Base-by-base conservation (phyloP, 2,888 invertebrate species). In the Automeris io region DNA sequence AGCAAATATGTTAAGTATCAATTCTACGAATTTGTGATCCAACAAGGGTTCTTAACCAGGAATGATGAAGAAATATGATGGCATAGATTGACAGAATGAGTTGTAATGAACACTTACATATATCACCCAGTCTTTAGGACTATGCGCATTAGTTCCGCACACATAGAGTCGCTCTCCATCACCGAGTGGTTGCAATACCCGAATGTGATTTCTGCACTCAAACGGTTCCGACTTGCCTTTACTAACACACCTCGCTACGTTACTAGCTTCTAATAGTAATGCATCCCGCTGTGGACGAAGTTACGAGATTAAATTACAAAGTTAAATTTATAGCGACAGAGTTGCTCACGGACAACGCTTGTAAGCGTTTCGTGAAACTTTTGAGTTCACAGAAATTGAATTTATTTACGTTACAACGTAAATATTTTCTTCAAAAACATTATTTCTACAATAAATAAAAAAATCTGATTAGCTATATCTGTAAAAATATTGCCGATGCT, bases 211-310 rank as follows among this genome's bases (percentile, higher is more conserved):
- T 45, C 89, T 80, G 57, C 90, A 91, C 67, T 90, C 90, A 59
- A 89, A 90, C 41, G 90, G 88, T 80, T 90, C 89, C 29, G 90
- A 89, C 73, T 90, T 90, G 51, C 90, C 90, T 65, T 90, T 90
- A 49, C 89, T 89, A 39, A 90, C 89, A 59, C 90, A 90, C 45
- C 87, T 80, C 29, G 87, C 87, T 46, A 90, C 88, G 58, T 89
- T 89, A 50, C 88, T 87, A 21, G 90, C 89, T 62, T 90, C 89
- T 64, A 90, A 68, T 35, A 87, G 59, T 52, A 90, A 61, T 18
- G 88, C 83, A 55, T 90, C 90, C 43, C 83, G 76, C 89, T 90
- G 43, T 48, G 52, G 54, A 57, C 45, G 54, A 56, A 29, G 29
- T 29, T 29, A 13, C 16, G 16, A 29, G 16, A 54, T 47, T 19